Evolutionary conservation across 2,113 vertebrate genomes (phyloP).

Genomic region (Spea bombifrons): DNA sequence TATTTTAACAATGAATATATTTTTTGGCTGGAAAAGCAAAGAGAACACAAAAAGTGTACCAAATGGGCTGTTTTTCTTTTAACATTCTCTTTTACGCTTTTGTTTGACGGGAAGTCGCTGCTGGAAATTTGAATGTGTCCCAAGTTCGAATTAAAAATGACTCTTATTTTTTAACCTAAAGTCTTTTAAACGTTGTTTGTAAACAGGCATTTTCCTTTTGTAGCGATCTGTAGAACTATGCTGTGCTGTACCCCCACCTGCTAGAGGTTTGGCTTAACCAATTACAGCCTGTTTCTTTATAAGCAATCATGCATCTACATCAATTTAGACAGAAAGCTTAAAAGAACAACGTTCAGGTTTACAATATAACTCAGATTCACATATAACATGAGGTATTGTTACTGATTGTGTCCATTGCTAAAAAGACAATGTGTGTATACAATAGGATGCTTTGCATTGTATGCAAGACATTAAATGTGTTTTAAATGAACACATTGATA

Average conservation of each 20-base stretch:
- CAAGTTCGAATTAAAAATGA: slow-evolving; percentile 4
- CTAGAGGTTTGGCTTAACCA: slow-evolving; percentile 27
- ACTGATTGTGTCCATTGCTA: slow-evolving; percentile 5
- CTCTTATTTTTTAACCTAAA: not conserved
- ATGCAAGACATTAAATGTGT: not conserved
- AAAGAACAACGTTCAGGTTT: slow-evolving; percentile 6
- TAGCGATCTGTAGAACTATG: slow-evolving; percentile 1
- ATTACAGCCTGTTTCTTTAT: slow-evolving; percentile 12
- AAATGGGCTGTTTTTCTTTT: slow-evolving; percentile 10
- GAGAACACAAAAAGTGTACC: not conserved
- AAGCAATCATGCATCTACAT: slow-evolving; percentile 37
- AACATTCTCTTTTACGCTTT: not conserved
- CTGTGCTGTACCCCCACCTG: slow-evolving; percentile 20
- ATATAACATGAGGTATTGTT: slow-evolving; percentile 20
- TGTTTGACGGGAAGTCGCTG: slow-evolving; percentile 12
- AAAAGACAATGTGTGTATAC: not conserved
- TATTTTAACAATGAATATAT: too few species aligned
- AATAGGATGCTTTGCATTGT: slow-evolving; percentile 31
- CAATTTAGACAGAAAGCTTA: slow-evolving; percentile 22
- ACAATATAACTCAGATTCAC: slow-evolving; percentile 24
- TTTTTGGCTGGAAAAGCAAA: too few species aligned
- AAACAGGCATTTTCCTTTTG: slow-evolving; percentile 38
- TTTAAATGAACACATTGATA: slow-evolving; percentile 5
- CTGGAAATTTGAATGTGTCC: not conserved
- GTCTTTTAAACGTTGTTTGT: slow-evolving; percentile 22